Percentiles rank a stretch among this genome's conserved stretches.
Conservation (phyloP, 2,797 vertebrate species). For the Pteropus rufus region DNA sequence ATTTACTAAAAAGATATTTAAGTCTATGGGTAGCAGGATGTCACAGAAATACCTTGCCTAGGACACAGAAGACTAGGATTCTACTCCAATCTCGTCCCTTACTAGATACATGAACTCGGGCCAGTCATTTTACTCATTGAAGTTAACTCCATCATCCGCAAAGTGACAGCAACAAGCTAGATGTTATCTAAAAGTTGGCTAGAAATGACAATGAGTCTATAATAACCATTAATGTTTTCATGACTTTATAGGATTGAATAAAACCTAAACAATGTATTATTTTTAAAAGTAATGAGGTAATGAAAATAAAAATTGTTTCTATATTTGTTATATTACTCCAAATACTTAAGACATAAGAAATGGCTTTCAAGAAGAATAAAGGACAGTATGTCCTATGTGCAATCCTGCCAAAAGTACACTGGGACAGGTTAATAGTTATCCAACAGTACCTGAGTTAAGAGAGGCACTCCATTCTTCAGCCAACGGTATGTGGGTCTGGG, state of each 20-base stretch:
- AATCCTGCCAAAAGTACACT: neutral
- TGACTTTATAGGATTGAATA: neutral
- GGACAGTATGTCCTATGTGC: neutral
- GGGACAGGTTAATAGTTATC: too few species aligned
- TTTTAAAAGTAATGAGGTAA: neutral
- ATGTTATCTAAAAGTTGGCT: neutral
- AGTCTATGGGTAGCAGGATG: neutral
- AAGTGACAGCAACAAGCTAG: neutral
- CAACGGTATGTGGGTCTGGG: conserved; percentile 94
- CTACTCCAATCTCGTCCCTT: neutral
- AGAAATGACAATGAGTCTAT: neutral
- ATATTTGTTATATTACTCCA: neutral
- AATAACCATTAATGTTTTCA: neutral
- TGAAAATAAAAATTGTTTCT: neutral
- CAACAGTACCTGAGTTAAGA: conserved; percentile 84
- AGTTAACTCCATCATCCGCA: neutral
- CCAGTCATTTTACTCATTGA: neutral
- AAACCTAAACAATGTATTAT: neutral
- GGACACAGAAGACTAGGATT: neutral
- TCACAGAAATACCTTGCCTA: neutral
- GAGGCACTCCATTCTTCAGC: conserved; percentile 91
- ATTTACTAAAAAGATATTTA: neutral
- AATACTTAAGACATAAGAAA: neutral
- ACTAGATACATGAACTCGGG: too few species aligned
- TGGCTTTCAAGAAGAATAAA: neutral